phyloP scores from a whole-genome alignment of 2,888 invertebrate genomes.

The Sepiola atlantica region DNA sequence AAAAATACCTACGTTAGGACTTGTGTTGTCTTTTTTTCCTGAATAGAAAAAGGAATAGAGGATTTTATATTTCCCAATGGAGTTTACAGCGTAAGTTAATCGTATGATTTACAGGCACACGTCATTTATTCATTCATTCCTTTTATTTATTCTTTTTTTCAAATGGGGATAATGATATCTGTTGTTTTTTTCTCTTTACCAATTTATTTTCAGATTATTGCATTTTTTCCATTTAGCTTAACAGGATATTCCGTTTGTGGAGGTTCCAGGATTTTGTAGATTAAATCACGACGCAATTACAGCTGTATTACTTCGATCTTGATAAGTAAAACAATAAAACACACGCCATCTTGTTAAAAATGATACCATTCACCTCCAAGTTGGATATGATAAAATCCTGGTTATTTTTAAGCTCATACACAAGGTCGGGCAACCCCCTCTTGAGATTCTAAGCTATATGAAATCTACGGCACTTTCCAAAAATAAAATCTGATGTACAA shows the following conservation, averaged over 20 bases:
- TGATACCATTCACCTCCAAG: neutral
- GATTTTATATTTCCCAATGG: no score
- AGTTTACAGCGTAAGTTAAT: no score
- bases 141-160: no score
- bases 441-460: no score
- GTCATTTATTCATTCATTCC: neutral
- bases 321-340: neutral
- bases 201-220: neutral
- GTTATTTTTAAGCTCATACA: no score
- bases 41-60: no score
- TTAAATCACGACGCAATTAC: neutral
- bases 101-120: neutral
- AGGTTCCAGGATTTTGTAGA: neutral
- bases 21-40: no score
- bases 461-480: no score
- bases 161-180: neutral
- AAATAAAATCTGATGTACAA: no score
- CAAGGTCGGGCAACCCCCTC: no score
- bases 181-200: neutral
- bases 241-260: neutral
- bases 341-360: neutral
- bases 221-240: neutral
- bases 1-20: no score
- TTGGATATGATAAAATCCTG: neutral
- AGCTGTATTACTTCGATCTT: neutral